Conservation (phyloP, 2,113 vertebrate species). For the Eurypyga helias region DNA sequence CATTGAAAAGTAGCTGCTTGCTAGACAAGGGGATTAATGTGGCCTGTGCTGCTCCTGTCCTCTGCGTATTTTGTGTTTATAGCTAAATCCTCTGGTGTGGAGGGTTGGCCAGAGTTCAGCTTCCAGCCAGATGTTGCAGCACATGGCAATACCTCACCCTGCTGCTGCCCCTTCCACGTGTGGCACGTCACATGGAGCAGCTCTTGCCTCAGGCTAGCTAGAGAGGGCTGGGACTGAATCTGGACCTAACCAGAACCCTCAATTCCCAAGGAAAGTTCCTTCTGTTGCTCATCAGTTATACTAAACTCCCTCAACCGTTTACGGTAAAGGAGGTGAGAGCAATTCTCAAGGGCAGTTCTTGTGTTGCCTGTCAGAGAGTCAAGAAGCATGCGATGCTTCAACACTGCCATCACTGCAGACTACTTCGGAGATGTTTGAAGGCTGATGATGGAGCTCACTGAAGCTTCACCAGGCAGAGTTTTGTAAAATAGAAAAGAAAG, state of each 20-base stretch:
- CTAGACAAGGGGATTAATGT: constrained; percentile 11
- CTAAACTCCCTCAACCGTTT: neutral
- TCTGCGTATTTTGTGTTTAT: neutral
- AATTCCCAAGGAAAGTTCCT: neutral
- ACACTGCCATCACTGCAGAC: neutral
- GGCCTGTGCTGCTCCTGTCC: neutral
- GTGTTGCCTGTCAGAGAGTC: neutral
- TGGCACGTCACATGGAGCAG: neutral
- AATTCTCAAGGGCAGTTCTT: neutral
- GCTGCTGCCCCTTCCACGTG: neutral
- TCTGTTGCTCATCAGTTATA: neutral
- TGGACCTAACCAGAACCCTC: neutral
- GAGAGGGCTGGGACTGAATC: neutral
- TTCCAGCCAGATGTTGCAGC: constrained; percentile 51
- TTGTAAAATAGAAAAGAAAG: neutral
- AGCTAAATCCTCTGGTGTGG: constrained; percentile 4
- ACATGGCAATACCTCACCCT: neutral
- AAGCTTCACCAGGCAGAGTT: neutral
- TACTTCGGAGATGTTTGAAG: neutral
- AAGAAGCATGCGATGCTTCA: neutral
- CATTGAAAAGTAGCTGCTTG: neutral
- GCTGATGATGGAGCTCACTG: neutral
- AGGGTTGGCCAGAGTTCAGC: constrained; percentile 42
- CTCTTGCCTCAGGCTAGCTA: neutral
- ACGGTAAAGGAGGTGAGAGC: neutral